These are phyloP conservation scores for Ammodytes dubius DNA, from an alignment of 2,113 vertebrate genomes.

Conservation along the genomic window DNA sequence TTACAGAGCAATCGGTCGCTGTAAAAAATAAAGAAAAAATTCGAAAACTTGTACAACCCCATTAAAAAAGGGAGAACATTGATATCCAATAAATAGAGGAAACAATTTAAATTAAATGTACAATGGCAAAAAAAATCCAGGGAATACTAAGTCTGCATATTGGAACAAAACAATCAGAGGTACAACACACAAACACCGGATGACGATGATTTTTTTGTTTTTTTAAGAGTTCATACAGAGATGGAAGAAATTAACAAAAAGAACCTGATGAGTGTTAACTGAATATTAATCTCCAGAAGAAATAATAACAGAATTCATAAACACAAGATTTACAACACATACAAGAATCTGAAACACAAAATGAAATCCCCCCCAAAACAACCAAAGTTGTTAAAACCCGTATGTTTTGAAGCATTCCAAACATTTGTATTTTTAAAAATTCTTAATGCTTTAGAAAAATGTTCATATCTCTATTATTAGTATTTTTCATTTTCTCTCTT, in stretches of 20 bases:
- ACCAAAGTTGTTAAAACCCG: slow-evolving; percentile 83
- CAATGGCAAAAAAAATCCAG: slow-evolving; percentile 66
- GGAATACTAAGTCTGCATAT: slow-evolving; percentile 74
- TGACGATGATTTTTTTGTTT: slow-evolving; percentile 52
- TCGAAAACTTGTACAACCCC: slow-evolving; percentile 73
- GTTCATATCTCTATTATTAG: slow-evolving; percentile 87
- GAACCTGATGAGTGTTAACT: slow-evolving; percentile 73
- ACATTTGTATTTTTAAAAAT: slow-evolving; percentile 81
- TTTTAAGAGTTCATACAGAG: slow-evolving; percentile 58
- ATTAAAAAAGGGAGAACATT: slow-evolving; percentile 77
- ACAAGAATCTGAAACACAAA: slow-evolving; percentile 76
- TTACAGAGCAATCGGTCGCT: slow-evolving; percentile 71
- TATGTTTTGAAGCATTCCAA: slow-evolving; percentile 88
- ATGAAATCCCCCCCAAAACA: slow-evolving; percentile 58
- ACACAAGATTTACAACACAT: slow-evolving; percentile 77
- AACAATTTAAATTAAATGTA: slow-evolving; percentile 84
- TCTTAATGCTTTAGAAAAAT: slow-evolving; percentile 91
- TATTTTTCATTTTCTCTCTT: slow-evolving; percentile 86
- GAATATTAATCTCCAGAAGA: slow-evolving; percentile 66
- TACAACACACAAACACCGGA: slow-evolving; percentile 74
- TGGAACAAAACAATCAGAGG: slow-evolving; percentile 70
- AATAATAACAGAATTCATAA: slow-evolving; percentile 70
- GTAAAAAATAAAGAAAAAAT: slow-evolving; percentile 59
- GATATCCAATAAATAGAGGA: slow-evolving; percentile 86
- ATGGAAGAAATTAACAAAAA: slow-evolving; percentile 54